Base-by-base conservation (phyloP, 2,113 vertebrate genomes). In the Charadrius vociferus region DNA sequence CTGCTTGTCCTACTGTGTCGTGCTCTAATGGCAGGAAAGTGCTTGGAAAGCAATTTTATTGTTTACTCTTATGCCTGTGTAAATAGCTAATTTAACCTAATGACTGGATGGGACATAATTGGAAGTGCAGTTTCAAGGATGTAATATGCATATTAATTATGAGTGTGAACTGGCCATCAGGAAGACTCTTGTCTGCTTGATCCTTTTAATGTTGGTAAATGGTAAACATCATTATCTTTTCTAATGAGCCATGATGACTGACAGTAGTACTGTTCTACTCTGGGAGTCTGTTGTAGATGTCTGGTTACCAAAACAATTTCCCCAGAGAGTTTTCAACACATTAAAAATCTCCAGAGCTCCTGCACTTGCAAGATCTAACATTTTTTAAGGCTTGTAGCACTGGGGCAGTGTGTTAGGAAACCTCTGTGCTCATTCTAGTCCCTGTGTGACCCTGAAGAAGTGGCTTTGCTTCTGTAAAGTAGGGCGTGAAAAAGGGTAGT, bases 81-180 rank as follows among this genome's bases (percentile, higher is more conserved):
- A 88, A 97, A 94, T 90, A 93, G 87, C 72, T 83, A 88, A 91
- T 91, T 96, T 91, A 73, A 47, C 58, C 50, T 95, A 95, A 90
- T 93, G 78, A 86, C 55, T 74, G 50, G 58, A 93, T 82, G 41
- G 62, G 49, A 70, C 21, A 4, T 91, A 96, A 92, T 73, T 94
- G 73, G 74, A 89, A 95, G 74, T 53, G 61, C 80, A 32, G 88
- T 71, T 88, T 90, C 70, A 77, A 83, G 72, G 71, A 39, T 70
- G 55, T 56, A 66, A 89, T 77, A 41, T 29, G 85, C 50, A 34
- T 89, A 88, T 94, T 94, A 95, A 97, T 96, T 87, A 94, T 22
- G 80, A 95, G 66, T 7, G 41, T 73, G 73, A 93, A 90, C 92
- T 95, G 91, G 79, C 94, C 81, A 94, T 90, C 67, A 45, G 90